Conservation (phyloP, 1,140 invertebrate genomes). For the Psilanteris sp. region DNA sequence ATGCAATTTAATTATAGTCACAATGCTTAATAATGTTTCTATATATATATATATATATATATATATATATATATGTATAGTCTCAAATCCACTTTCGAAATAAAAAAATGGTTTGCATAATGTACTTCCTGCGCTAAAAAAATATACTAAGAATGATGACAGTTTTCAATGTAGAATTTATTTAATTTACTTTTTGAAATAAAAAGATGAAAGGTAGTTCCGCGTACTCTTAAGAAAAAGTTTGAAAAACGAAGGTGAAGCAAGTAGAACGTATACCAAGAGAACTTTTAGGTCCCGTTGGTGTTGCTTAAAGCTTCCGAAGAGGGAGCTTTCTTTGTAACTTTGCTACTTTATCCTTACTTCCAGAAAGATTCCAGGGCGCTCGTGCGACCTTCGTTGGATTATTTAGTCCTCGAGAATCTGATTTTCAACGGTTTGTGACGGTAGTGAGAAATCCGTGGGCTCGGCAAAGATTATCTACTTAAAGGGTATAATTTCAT, state of each 20-base stretch:
- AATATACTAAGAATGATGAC: conserved; percentile 26
- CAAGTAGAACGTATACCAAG: conserved; percentile 61
- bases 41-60: too few species aligned
- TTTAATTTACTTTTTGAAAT: conserved; percentile 71
- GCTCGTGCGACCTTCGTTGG: conserved; percentile 57
- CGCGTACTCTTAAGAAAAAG: conserved; percentile 35
- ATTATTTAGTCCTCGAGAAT: conserved; percentile 61
- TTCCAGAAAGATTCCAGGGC: conserved; percentile 63
- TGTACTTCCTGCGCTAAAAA: too few species aligned
- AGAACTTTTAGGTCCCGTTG: conserved; percentile 50
- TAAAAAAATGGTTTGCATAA: too few species aligned
- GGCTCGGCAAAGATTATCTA: conserved; percentile 24
- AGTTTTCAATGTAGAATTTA: conserved; percentile 65
- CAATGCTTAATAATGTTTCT: too few species aligned
- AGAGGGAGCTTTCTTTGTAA: conserved; percentile 68
- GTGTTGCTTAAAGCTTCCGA: conserved; percentile 68
- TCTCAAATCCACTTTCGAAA: too few species aligned
- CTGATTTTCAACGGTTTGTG: conserved; percentile 55
- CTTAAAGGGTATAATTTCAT: too few species aligned
- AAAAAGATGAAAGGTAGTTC: conserved; percentile 64
- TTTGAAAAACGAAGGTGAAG: conserved; percentile 58
- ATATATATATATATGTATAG: too few species aligned
- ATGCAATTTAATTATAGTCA: too few species aligned
- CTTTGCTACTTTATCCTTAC: conserved; percentile 71
- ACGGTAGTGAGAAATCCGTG: conserved; percentile 46